Base-by-base conservation (phyloP, 2,888 invertebrate species). In the Drosophila melanocephala region DNA sequence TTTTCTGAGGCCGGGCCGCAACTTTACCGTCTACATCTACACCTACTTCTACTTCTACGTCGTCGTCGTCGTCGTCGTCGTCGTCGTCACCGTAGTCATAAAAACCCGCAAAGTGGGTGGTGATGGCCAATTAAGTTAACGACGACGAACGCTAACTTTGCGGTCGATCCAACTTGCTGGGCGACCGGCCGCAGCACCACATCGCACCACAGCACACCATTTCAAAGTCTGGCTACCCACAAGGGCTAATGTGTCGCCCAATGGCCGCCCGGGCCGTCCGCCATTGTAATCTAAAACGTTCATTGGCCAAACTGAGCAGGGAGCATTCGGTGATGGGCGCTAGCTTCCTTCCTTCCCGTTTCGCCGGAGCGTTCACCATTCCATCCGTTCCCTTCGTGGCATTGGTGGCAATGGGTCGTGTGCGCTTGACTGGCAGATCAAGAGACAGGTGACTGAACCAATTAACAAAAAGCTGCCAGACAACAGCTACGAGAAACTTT, bases 391-490 rank as follows among this genome's bases (percentile, higher is more conserved):
- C 2, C 39, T 64, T 63, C 67, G 69, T 63, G 70, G 68, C 53
- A 30, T 35, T 55, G 56, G 57, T 57, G 59, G 72, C 79, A 75
- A 82, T 61, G 89, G 85, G 86, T 89, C 83, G 85, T 87, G 85
- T 83, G 65, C 86, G 86, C 84, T 83, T 87, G 90, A 86, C 90
- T 89, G 90, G 77, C 90, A 90, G 87, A 91, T 91, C 91, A 89
- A 80, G 82, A 87, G 91, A 90, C 91, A 91, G 92, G 92, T 92
- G 92, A 91, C 91, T 90, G 85, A 91, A 92, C 89, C 92, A 92
- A 92, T 92, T 92, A 92, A 91, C 91, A 91, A 89, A 88, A 83
- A 87, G 91, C 84, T 76, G 73, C 81, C 77, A 88, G 77, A 75
- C 75, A 57, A 60, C 75, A 56, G 50, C 61, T 14, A 66, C 66